Evolutionary conservation across 1,140 invertebrate species (phyloP).

Genomic region (Scaptomyza pallida): DNA sequence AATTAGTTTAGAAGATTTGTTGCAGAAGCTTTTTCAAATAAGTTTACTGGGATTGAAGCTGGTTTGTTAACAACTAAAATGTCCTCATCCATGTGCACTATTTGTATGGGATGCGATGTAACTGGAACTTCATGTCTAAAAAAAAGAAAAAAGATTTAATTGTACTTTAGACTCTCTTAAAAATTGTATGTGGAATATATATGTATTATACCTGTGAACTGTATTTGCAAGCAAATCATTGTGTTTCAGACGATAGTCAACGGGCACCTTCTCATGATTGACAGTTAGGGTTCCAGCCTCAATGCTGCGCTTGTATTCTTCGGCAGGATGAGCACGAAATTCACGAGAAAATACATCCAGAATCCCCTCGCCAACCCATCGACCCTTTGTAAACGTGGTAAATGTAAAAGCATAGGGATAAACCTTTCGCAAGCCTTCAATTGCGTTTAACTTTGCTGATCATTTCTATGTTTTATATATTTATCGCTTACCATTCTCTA

Average conservation of each 20-base stretch:
- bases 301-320: conserved; percentile 96
- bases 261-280: conserved; percentile 96
- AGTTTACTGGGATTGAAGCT: conserved; percentile 97
- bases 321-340: conserved; percentile 96
- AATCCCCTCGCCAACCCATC: conserved; percentile 98
- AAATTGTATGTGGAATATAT: background rate
- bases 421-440: conserved; percentile 96
- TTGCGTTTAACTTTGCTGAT: conserved; percentile 17
- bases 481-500: conserved; percentile 95
- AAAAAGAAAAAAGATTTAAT: conserved; percentile 72
- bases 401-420: conserved; percentile 99
- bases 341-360: conserved; percentile 97
- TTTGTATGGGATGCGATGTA: conserved; percentile 95
- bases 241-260: conserved; percentile 96
- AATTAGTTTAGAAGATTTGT: background rate
- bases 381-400: conserved; percentile 97
- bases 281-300: conserved; percentile 95
- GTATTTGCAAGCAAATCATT: conserved; percentile 97
- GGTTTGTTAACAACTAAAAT: conserved; percentile 99
- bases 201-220: conserved; percentile 93
- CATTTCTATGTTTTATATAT: conserved; percentile 7
- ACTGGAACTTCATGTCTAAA: conserved; percentile 99
- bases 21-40: conserved; percentile 86
- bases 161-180: background rate
- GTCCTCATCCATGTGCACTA: conserved; percentile 98